Evolutionary conservation across 2,888 invertebrate genomes (phyloP).

Genomic region (Aradus depressus): DNA sequence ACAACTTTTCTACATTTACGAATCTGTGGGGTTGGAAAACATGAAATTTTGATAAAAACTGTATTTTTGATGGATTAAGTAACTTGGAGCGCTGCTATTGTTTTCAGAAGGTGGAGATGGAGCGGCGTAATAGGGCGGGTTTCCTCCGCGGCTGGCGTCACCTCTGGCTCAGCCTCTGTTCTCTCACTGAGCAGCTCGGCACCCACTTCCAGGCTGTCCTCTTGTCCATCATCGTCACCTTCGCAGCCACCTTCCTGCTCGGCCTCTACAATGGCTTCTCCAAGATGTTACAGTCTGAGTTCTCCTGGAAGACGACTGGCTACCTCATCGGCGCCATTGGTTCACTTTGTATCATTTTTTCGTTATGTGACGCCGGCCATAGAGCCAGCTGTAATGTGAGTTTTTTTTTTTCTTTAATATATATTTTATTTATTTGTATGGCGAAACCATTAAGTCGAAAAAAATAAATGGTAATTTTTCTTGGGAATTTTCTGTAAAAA

Average conservation of each 20-base stretch:
- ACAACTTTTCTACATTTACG: no score
- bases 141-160: slow-evolving; percentile 17
- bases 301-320: slow-evolving; percentile 14
- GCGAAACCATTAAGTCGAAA: no score
- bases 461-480: no score
- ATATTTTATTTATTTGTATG: background rate
- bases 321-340: slow-evolving; percentile 17
- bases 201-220: slow-evolving; percentile 14
- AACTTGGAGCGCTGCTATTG: no score
- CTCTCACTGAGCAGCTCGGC: slow-evolving; percentile 14
- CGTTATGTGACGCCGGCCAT: slow-evolving; percentile 20
- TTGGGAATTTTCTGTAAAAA: no score
- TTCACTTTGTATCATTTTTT: slow-evolving; percentile 16
- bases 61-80: no score
- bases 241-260: slow-evolving; percentile 22
- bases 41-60: no score
- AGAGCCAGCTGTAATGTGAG: slow-evolving; percentile 1
- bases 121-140: no score
- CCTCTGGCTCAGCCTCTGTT: slow-evolving; percentile 18
- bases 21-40: no score
- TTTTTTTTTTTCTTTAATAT: background rate
- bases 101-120: no score
- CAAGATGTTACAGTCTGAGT: slow-evolving; percentile 6
- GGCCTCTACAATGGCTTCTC: slow-evolving; percentile 20
- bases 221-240: slow-evolving; percentile 20